Evolutionary conservation across 30 jellyfish, hydroid and myxozoan species (phyloP).

Genomic region (Cassiopea xamachana): DNA sequence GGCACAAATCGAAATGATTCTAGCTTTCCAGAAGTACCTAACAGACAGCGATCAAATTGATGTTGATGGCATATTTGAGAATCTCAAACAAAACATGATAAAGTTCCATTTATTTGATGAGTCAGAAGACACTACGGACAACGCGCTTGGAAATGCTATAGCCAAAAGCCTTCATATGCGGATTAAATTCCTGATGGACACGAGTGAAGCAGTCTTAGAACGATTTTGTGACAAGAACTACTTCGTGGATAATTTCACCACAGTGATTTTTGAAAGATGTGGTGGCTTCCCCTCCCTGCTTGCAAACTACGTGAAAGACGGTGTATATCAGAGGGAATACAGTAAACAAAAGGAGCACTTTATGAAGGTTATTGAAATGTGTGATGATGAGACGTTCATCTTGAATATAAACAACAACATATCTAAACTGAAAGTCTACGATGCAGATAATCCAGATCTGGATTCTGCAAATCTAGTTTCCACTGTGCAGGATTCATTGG

Average conservation of each 20-base stretch:
- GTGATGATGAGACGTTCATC: not conserved
- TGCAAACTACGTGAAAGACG: not conserved
- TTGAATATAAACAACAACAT: not conserved
- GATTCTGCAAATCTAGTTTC: not conserved
- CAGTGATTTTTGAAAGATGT: not conserved
- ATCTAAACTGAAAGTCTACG: not conserved
- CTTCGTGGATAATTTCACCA: not conserved
- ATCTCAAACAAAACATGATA: not conserved
- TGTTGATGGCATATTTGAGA: not conserved
- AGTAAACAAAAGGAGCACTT: not conserved
- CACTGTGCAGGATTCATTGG: not conserved
- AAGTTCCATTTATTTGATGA: not conserved
- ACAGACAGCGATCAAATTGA: not conserved
- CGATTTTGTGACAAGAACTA: not conserved
- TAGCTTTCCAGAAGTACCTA: not conserved
- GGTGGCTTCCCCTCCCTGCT: slow-evolving; percentile 1
- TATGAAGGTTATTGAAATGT: not conserved
- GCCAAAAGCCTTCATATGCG: not conserved
- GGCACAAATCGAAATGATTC: not conserved
- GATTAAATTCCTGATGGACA: not conserved
- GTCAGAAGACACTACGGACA: not conserved
- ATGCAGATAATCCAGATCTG: not conserved
- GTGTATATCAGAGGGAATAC: not conserved
- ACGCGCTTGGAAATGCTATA: not conserved
- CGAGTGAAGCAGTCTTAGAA: not conserved